Conservation (phyloP, 2,797 vertebrate species). For the Bothrops alternatus region DNA sequence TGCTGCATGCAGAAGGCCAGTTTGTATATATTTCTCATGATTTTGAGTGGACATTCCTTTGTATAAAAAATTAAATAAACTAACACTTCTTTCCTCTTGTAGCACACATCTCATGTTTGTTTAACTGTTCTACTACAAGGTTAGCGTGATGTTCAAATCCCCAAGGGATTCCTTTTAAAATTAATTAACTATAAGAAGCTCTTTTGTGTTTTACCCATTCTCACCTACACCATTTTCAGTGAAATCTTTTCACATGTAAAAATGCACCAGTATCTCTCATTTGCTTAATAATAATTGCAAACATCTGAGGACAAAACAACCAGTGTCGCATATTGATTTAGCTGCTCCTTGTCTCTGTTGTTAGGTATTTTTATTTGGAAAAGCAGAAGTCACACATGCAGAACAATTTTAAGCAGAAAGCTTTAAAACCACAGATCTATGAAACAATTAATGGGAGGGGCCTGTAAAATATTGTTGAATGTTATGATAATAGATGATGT, state of each 20-base stretch:
- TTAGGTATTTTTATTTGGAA: conserved; percentile 27
- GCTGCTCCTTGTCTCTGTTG: conserved; percentile 12
- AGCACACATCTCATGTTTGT: not conserved
- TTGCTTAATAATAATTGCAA: conserved; percentile 45
- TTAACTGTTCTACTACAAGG: conserved; percentile 19
- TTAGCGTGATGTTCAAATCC: not conserved
- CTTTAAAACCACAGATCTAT: conserved; percentile 31
- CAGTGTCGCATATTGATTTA: conserved; percentile 26
- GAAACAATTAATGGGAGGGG: conserved; percentile 3
- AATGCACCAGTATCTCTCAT: conserved; percentile 43
- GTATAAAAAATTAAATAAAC: not conserved
- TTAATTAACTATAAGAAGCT: conserved; percentile 15
- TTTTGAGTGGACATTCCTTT: not conserved
- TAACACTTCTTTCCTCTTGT: fast-evolving
- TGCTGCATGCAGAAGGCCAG: not conserved
- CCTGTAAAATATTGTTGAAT: conserved; percentile 3
- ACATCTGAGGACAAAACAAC: conserved; percentile 24
- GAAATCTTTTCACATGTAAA: conserved; percentile 47
- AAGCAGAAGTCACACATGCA: conserved; percentile 13
- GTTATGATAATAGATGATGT: not conserved
- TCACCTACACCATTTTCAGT: conserved; percentile 35
- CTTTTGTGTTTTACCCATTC: conserved; percentile 36
- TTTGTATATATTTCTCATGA: not conserved
- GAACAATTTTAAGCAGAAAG: not conserved
- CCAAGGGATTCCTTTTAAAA: conserved; percentile 31